Conservation (phyloP, 2,113 vertebrate genomes). For the Merops nubicus region DNA sequence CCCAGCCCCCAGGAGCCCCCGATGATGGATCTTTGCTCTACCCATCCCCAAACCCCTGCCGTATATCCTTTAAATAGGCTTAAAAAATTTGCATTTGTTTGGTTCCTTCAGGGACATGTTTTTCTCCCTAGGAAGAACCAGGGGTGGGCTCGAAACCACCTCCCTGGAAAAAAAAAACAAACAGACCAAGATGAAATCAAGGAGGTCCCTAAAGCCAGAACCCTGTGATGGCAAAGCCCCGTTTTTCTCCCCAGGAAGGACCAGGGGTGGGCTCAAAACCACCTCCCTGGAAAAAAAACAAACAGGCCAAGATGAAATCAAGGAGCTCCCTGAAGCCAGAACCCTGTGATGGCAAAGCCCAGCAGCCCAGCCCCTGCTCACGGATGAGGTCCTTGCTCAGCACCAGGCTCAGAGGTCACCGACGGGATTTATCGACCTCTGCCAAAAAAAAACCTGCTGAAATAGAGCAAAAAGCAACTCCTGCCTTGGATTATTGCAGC, state of each 20-base stretch:
- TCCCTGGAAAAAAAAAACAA: neutral
- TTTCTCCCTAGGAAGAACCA: neutral
- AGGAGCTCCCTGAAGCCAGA: neutral
- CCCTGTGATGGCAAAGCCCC: neutral
- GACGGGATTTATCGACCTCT: fast-evolving
- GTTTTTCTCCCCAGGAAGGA: neutral
- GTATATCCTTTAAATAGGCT: neutral
- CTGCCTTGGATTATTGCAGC: neutral
- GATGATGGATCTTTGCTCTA: fast-evolving
- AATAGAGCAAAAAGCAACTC: neutral
- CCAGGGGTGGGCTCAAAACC: neutral
- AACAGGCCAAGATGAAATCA: neutral
- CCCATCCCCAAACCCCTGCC: neutral
- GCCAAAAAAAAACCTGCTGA: neutral
- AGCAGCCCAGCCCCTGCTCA: neutral
- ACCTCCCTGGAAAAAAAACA: neutral
- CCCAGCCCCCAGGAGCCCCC: too few relatives aligned
- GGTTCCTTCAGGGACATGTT: neutral
- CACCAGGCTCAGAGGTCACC: fast-evolving
- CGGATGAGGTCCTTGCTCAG: fast-evolving
- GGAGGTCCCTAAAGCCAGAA: neutral
- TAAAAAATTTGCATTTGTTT: neutral
- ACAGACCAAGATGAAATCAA: neutral
- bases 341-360: neutral
- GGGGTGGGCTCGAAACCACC: neutral